Evolutionary conservation across 2,888 invertebrate genomes (phyloP).

Genomic region (Metacarcinus magister): DNA sequence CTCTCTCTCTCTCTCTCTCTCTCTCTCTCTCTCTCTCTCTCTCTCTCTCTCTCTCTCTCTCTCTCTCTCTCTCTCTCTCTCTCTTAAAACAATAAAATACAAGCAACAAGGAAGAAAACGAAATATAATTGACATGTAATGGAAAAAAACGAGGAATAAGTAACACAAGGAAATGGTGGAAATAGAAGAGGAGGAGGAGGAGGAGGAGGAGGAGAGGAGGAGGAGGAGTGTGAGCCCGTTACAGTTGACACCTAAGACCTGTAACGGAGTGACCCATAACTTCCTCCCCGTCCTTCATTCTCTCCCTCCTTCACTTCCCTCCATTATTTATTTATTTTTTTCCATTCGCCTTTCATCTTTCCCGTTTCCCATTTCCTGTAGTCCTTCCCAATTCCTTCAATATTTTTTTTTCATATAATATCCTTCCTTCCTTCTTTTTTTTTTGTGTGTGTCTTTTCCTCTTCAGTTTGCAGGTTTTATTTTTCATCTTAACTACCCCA

Average conservation of each 20-base stretch:
- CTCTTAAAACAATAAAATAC: no score
- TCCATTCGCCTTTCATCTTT: neutral
- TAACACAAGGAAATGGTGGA: neutral
- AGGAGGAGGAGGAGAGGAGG: conserved; percentile 30
- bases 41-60: conserved; percentile 2
- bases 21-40: conserved; percentile 20
- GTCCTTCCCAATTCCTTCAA: neutral
- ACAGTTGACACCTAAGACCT: conserved; percentile 26
- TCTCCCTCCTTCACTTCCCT: neutral
- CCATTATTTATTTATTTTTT: neutral
- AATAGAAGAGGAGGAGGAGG: neutral
- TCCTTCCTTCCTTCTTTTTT: neutral
- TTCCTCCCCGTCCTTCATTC: neutral
- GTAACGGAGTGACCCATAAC: conserved; percentile 38
- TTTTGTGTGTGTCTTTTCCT: neutral
- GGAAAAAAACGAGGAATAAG: neutral
- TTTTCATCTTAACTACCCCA: neutral
- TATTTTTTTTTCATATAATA: no score
- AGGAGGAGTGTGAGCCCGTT: neutral
- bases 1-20: neutral
- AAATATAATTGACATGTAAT: no score
- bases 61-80: neutral
- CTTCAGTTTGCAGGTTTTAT: neutral
- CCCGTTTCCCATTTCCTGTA: neutral
- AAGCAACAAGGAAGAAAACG: no score